Conservation (phyloP, 1,140 invertebrate species). For the Brachionus plicatilis region DNA sequence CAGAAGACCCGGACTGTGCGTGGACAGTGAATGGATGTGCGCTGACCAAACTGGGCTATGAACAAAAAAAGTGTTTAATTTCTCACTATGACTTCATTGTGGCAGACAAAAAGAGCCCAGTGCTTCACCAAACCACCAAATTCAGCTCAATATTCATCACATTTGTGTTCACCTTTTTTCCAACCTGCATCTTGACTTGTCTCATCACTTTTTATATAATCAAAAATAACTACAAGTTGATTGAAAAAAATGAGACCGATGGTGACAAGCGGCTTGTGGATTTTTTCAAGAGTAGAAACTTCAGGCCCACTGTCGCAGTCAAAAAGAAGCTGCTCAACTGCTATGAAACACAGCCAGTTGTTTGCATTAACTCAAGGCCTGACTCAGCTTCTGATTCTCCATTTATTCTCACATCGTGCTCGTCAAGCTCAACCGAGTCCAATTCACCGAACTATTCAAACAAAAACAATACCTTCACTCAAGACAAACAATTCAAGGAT, state of each 20-base stretch:
- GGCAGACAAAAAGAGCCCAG: not conserved
- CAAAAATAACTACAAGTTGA: not conserved
- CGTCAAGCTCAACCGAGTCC: not conserved
- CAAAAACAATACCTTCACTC: not conserved
- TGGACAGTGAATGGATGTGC: not conserved
- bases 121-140: not conserved
- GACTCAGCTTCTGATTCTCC: not conserved
- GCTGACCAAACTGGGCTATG: not conserved
- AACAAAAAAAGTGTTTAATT: not conserved
- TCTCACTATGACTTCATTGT: not conserved
- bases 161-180: not conserved
- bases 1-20: not conserved
- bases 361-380: not conserved
- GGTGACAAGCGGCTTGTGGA: not conserved
- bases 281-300: not conserved
- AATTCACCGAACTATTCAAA: conserved; percentile 15
- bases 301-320: not conserved
- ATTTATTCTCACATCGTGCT: not conserved
- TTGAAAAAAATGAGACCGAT: not conserved
- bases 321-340: conserved; percentile 8
- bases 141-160: not conserved
- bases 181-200: not conserved
- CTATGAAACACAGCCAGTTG: conserved; percentile 15
- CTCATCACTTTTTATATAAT: not conserved
- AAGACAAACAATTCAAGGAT: not conserved